Base-by-base conservation (phyloP, 2,113 vertebrate species). In the Bubo bubo region DNA sequence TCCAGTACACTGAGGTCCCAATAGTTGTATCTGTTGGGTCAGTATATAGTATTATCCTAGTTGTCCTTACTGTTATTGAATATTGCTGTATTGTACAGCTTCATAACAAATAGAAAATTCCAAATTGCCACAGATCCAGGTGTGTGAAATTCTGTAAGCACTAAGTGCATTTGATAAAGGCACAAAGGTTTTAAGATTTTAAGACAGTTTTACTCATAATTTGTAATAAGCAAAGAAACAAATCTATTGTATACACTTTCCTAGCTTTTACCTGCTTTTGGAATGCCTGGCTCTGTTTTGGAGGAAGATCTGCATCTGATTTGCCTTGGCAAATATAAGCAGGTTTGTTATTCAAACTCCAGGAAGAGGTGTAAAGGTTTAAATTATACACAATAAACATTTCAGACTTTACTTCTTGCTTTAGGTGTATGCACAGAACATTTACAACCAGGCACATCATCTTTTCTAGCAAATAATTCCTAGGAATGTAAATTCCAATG, bases 241-340 rank as follows among this genome's bases (percentile, higher is more conserved):
- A n/a, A 77, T 30, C 13, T 30, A 10, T 43, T 91, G 24, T 43
- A 3, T 55, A 52, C 5, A 3, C 30, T 41, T 76, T 35, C 12
- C 16, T 77, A 80, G 87, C n/a, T 95, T 96, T 84, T 76, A 99
- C 98, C 92, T 98, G 98, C 82, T 98, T 98, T 91, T 98, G 98
- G 96, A 98, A 95, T 22, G 98, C 97, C 50, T 99, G 98, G 98
- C 97, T 98, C 90, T 98, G 97, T 98, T 93, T 99, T 98, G 10
- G 98, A 99, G 85, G 98, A 98, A 99, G 97, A 92, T 98, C 98
- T 15, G 96, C 98, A 53, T 99, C 99, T 22, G 98, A 99, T 66
- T 98, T 99, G 59, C 98, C 99, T 97, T 98, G 98, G 98, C 98
- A 98, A 97, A 96, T 96, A 60, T 5, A 73, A 87, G 16, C 24